A percentile compares a stretch with the other conserved stretches of the same genome.
phyloP scores from a whole-genome alignment of 1,140 invertebrate genomes.

The Rhynchophorus ferrugineus region DNA sequence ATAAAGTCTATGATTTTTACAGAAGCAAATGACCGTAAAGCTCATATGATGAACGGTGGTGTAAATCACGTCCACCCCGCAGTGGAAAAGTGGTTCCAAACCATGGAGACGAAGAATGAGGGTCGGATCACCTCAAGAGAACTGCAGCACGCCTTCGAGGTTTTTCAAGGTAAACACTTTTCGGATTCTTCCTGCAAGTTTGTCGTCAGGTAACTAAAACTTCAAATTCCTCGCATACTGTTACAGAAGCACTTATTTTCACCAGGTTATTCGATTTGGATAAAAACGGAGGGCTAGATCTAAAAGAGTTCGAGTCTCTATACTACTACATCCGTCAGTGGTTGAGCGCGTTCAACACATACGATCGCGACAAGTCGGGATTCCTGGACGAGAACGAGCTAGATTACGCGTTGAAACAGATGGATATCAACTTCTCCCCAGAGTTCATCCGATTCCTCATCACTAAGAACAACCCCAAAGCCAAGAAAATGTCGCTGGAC shows the following conservation, averaged over 20 bases:
- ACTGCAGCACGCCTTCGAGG: slow-evolving; percentile 34
- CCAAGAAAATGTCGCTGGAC: slow-evolving; percentile 34
- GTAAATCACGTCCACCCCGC: slow-evolving; percentile 19
- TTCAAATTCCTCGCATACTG: no score
- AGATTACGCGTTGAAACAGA: slow-evolving; percentile 30
- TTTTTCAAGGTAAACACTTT: slow-evolving; percentile 34
- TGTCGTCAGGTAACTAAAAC: slow-evolving; percentile 26
- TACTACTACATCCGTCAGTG: slow-evolving; percentile 36
- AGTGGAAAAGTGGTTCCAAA: slow-evolving; percentile 26
- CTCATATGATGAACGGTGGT: background rate
- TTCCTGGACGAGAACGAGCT: slow-evolving; percentile 32
- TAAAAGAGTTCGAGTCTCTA: slow-evolving; percentile 35
- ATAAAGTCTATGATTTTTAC: background rate
- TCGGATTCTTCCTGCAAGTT: slow-evolving; percentile 35
- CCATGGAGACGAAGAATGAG: slow-evolving; percentile 28
- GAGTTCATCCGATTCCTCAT: slow-evolving; percentile 35
- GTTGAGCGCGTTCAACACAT: slow-evolving; percentile 34
- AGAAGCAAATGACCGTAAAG: slow-evolving; percentile 10
- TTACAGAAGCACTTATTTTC: no score
- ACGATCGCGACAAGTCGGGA: slow-evolving; percentile 29
- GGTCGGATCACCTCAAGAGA: slow-evolving; percentile 31
- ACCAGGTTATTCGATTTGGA: slow-evolving; percentile 36
- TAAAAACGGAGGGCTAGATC: slow-evolving; percentile 35
- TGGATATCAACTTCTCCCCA: slow-evolving; percentile 34
- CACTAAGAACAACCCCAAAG: slow-evolving; percentile 28